A percentile compares a stretch with the other conserved stretches of the same genome.
Evolutionary conservation across 2,113 vertebrate genomes (phyloP).

Genomic region (Laticauda laticaudata): DNA sequence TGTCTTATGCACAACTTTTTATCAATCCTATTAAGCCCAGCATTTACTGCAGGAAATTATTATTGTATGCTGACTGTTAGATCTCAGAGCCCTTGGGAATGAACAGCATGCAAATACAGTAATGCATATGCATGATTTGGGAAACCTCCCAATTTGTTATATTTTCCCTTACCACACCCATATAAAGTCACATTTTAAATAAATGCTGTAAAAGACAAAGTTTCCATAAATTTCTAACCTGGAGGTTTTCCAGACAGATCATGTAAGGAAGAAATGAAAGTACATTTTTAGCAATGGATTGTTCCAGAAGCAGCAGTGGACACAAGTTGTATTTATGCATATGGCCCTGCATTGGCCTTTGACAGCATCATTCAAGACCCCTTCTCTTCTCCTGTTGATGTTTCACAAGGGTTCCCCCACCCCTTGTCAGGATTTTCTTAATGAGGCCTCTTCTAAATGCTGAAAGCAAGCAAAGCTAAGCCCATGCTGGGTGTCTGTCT

Average conservation of each 20-base stretch:
- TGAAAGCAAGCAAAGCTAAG: conserved; percentile 73
- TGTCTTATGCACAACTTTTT: neutral
- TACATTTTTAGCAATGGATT: conserved; percentile 47
- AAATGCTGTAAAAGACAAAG: conserved; percentile 14
- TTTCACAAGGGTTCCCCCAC: conserved; percentile 55
- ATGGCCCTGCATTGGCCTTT: conserved; percentile 45
- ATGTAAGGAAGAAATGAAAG: conserved; percentile 33
- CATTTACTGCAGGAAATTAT: conserved; percentile 7
- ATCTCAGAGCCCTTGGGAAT: neutral
- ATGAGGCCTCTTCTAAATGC: conserved; percentile 72
- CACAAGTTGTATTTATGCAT: conserved; percentile 34
- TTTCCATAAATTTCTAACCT: conserved; percentile 19
- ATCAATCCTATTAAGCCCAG: neutral
- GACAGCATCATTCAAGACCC: conserved; percentile 54
- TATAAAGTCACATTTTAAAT: conserved; percentile 19
- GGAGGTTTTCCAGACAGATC: conserved; percentile 14
- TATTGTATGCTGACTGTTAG: neutral
- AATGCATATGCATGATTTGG: neutral
- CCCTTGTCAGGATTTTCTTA: conserved; percentile 59
- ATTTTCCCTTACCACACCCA: conserved; percentile 15
- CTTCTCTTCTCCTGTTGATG: conserved; percentile 38
- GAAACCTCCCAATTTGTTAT: conserved; percentile 8
- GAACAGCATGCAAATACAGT: neutral
- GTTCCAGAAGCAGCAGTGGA: conserved; percentile 55
- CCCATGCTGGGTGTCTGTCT: conserved; percentile 77